phyloP scores from a whole-genome alignment of 2,888 invertebrate species.

The Plagodis dolabraria region DNA sequence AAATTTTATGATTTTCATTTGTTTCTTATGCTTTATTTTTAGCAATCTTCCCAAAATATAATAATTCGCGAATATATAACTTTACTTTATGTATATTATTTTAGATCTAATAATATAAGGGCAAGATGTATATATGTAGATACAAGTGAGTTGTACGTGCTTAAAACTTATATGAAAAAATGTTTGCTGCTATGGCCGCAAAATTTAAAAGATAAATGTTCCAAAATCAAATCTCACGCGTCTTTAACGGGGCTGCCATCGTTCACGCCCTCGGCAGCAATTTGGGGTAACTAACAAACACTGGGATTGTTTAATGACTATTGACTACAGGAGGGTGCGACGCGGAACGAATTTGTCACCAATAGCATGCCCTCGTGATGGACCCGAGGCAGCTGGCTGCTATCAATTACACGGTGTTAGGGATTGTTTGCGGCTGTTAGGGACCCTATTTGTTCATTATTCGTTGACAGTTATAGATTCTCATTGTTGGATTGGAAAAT shows the following conservation, averaged over 20 bases:
- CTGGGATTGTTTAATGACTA: conserved; percentile 51
- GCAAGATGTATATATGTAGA: too few species aligned
- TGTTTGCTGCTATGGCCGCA: conserved; percentile 11
- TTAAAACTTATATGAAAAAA: too few species aligned
- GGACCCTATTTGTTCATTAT: conserved; percentile 76
- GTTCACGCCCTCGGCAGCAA: conserved; percentile 64
- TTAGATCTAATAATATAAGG: too few species aligned
- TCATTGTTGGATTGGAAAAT: conserved; percentile 49
- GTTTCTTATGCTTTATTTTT: too few species aligned
- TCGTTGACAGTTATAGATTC: conserved; percentile 74
- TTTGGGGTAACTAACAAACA: conserved; percentile 56
- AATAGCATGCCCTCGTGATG: conserved; percentile 59
- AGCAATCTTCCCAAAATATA: too few species aligned
- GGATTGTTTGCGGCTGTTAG: conserved; percentile 78
- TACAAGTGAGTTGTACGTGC: too few species aligned
- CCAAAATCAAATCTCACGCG: conserved; percentile 52
- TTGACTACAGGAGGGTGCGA: conserved; percentile 53
- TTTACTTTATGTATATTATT: too few species aligned
- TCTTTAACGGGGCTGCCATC: conserved; percentile 47
- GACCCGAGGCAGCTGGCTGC: conserved; percentile 66
- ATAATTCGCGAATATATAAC: too few species aligned
- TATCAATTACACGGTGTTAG: conserved; percentile 75
- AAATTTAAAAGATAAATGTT: conserved; percentile 16
- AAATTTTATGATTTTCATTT: too few species aligned
- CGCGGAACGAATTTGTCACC: conserved; percentile 76